Conservation (phyloP, 2,888 invertebrate species). For the Dione vanillae region DNA sequence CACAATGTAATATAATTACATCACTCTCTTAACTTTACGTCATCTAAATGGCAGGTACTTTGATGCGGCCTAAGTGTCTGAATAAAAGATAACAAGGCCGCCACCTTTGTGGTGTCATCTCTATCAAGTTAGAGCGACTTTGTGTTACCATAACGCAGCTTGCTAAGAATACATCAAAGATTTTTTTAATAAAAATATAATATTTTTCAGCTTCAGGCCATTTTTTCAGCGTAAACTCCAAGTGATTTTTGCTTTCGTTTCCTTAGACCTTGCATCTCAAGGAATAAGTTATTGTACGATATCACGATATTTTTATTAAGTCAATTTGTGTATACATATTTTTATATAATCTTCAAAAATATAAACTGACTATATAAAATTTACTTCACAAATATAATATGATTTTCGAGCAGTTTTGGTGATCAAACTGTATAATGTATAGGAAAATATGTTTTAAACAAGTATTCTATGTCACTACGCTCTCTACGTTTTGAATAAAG, state of each 20-base stretch:
- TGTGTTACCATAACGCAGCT: constrained; percentile 12
- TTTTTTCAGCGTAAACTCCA: not conserved
- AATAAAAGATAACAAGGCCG: constrained; percentile 30
- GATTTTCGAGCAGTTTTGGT: no score
- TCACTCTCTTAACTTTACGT: constrained; percentile 14
- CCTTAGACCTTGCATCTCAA: not conserved
- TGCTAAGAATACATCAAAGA: constrained; percentile 9
- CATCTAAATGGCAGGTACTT: constrained; percentile 21
- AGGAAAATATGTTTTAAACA: no score
- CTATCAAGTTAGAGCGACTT: constrained; percentile 26
- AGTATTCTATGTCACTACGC: no score
- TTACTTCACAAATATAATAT: no score
- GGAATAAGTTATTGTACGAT: not conserved
- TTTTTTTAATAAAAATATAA: constrained; percentile 15
- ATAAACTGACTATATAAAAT: no score
- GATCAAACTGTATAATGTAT: no score
- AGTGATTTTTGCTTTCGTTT: not conserved
- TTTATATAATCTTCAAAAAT: not conserved
- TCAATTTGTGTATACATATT: not conserved
- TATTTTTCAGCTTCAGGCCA: constrained; percentile 9
- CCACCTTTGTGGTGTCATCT: constrained; percentile 24
- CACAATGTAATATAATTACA: not conserved
- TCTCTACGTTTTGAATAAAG: no score
- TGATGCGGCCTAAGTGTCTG: constrained; percentile 25
- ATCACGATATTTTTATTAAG: not conserved